Evolutionary conservation across 1,140 invertebrate species (phyloP).

Genomic region (Drosophila sp.): DNA sequence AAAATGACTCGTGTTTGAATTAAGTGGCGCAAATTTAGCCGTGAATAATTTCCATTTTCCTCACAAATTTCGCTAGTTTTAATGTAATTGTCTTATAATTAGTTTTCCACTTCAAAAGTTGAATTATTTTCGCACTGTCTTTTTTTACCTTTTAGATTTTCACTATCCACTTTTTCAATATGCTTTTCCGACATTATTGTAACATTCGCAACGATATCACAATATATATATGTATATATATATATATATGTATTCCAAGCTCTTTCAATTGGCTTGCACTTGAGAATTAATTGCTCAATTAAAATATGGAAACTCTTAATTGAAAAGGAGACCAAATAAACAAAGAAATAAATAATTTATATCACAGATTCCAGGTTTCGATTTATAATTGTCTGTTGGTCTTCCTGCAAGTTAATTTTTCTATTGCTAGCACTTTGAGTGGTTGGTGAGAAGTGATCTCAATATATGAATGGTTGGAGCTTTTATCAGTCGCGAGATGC

Average conservation of each 20-base stretch:
- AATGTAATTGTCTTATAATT: no score
- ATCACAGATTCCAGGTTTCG: conserved; percentile 9
- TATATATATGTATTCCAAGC: conserved; percentile 2
- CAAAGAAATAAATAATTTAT: conserved; percentile 14
- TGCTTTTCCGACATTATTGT: conserved; percentile 44
- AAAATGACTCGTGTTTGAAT: no score
- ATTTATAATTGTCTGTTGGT: conserved; percentile 16
- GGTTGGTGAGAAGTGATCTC: conserved; percentile 38
- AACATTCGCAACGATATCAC: conserved; percentile 20
- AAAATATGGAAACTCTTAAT: conserved; percentile 28
- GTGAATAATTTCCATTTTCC: no score
- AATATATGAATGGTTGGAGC: conserved; percentile 11
- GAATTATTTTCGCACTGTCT: neutral
- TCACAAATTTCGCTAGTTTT: neutral
- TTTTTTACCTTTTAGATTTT: conserved; percentile 54
- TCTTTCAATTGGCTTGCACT: conserved; percentile 31
- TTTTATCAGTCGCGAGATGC: conserved; percentile 42
- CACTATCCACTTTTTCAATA: conserved; percentile 28
- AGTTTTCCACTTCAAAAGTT: neutral
- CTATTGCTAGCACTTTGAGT: conserved; percentile 26
- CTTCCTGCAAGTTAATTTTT: conserved; percentile 9
- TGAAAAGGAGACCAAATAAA: conserved; percentile 27
- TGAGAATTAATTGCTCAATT: conserved; percentile 48
- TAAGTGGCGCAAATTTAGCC: no score
- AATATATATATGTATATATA: conserved; percentile 11